Percentiles rank a stretch among this genome's conserved stretches.
These are phyloP conservation scores for Oryzias woworae DNA, from an alignment of 2,113 vertebrate species.

Conservation along the genomic window DNA sequence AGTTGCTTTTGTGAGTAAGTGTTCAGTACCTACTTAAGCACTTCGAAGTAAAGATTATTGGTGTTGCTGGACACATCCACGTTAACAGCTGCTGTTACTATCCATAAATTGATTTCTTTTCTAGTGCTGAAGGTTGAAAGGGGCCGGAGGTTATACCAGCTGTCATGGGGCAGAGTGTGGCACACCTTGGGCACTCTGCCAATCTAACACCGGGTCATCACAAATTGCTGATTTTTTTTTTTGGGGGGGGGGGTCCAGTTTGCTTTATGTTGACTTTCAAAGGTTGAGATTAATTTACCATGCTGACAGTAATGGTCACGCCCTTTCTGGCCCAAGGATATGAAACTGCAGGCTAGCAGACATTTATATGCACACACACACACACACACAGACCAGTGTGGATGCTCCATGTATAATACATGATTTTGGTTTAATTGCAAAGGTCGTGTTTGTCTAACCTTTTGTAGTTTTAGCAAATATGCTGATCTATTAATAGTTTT, in stretches of 20 bases:
- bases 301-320: conserved; percentile 28
- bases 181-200: too few relatives aligned
- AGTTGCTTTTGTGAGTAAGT: too few relatives aligned
- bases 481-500: conserved; percentile 58
- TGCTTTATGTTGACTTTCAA: not conserved
- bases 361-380: conserved; percentile 7
- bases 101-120: too few relatives aligned
- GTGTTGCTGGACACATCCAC: too few relatives aligned
- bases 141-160: too few relatives aligned
- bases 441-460: conserved; percentile 67
- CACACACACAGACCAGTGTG: conserved; percentile 16
- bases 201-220: too few relatives aligned
- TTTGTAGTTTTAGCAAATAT: conserved; percentile 64
- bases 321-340: conserved; percentile 37
- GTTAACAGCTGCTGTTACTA: too few relatives aligned
- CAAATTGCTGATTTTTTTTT: too few relatives aligned
- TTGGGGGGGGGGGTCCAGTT: not conserved
- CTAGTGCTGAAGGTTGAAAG: too few relatives aligned
- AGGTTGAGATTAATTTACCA: conserved; percentile 14
- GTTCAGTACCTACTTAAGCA: too few relatives aligned
- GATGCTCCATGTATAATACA: conserved; percentile 67
- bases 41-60: too few relatives aligned
- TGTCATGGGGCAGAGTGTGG: too few relatives aligned
- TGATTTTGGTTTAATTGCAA: conserved; percentile 69
- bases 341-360: conserved; percentile 29